Conservation (phyloP, 53 echinoderm and acorn worm species). For the Stichopus horrens region DNA sequence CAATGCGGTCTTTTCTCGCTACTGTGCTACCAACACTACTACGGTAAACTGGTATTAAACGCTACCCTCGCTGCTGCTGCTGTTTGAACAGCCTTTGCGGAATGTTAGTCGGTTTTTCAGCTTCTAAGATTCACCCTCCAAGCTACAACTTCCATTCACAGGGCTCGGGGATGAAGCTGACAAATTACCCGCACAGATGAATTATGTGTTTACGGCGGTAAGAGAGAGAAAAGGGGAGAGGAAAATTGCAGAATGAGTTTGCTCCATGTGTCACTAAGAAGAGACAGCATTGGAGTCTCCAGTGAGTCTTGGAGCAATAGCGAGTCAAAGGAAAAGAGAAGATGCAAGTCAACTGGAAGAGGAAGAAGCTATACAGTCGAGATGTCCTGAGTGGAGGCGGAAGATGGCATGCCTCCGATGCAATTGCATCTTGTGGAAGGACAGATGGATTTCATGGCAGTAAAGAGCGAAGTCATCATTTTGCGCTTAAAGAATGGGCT, state of each 20-base stretch:
- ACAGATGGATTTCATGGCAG: not conserved
- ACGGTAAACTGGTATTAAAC: no score
- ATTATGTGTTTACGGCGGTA: constrained; percentile 41
- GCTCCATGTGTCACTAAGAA: not conserved
- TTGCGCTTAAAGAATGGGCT: constrained; percentile 9
- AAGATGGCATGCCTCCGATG: not conserved
- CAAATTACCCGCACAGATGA: constrained; percentile 47
- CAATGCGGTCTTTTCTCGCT: not conserved
- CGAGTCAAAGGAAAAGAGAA: not conserved
- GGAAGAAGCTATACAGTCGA: not conserved
- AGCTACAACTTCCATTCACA: constrained; percentile 30
- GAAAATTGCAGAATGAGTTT: not conserved
- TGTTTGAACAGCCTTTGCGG: constrained; percentile 14
- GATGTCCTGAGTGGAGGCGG: not conserved
- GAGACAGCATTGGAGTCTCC: constrained; percentile 11
- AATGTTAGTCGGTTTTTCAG: not conserved
- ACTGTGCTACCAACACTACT: not conserved
- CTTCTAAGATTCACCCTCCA: constrained; percentile 34
- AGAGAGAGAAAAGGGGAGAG: not conserved
- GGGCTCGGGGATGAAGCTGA: constrained; percentile 10
- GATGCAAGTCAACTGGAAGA: constrained; percentile 32
- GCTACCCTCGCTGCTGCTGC: constrained; percentile 1
- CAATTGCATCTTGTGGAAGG: not conserved
- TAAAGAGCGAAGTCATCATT: not conserved
- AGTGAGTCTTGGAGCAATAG: not conserved